phyloP scores from a whole-genome alignment of 2,797 vertebrate species.

The Sardinella longiceps region DNA sequence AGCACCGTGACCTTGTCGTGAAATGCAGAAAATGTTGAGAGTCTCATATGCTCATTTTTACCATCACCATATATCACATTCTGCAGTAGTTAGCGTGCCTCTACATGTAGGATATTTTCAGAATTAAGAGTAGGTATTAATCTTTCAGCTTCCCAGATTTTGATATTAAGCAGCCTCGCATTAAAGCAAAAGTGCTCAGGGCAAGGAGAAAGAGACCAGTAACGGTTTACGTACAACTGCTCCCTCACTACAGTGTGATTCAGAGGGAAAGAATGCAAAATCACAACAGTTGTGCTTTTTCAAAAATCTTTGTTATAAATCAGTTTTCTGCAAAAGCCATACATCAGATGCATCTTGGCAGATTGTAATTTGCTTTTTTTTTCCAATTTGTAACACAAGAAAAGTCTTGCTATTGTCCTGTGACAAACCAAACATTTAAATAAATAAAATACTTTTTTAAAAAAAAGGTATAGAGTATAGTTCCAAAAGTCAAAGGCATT shows the following conservation, averaged over 20 bases:
- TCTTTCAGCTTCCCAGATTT: constrained; percentile 51
- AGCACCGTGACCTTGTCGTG: constrained; percentile 29
- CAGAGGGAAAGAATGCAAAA: constrained; percentile 52
- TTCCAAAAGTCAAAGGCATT: not conserved
- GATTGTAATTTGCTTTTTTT: constrained; percentile 42
- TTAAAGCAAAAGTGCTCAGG: constrained; percentile 39
- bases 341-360: not conserved
- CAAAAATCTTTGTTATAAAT: constrained; percentile 58
- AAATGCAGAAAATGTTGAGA: constrained; percentile 47
- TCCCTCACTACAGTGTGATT: constrained; percentile 40
- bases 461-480: no score
- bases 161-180: constrained; percentile 63
- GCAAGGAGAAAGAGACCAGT: constrained; percentile 18
- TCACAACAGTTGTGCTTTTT: constrained; percentile 53
- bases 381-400: constrained; percentile 60
- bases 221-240: constrained; percentile 45
- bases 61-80: constrained; percentile 56
- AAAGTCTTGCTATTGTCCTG: not conserved
- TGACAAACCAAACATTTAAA: not conserved
- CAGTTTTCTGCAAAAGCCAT: not conserved
- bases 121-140: constrained; percentile 56
- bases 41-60: constrained; percentile 41
- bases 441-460: no score
- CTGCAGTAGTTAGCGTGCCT: constrained; percentile 56
- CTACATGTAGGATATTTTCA: constrained; percentile 71